Evolutionary conservation across 2,888 invertebrate species (phyloP).

Genomic region (Aricia artaxerxes): DNA sequence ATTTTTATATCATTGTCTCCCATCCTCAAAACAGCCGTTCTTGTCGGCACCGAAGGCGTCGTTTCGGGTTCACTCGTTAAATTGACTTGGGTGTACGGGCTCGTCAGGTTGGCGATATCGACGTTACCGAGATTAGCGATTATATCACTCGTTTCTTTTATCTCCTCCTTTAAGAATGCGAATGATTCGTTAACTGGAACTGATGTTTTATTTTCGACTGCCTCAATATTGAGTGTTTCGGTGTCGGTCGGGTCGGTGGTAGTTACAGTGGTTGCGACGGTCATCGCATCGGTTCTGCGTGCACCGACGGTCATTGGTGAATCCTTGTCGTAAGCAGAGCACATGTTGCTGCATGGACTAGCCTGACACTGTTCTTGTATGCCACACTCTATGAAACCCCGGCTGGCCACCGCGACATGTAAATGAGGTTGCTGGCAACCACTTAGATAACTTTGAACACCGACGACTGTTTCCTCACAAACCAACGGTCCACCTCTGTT

Average conservation of each 20-base stretch:
- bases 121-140: not conserved
- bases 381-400: slow-evolving; percentile 60
- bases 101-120: not conserved
- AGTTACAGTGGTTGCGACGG: slow-evolving; percentile 18
- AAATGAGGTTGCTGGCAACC: slow-evolving; percentile 64
- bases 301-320: slow-evolving; percentile 34
- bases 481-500: slow-evolving; percentile 70
- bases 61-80: not conserved
- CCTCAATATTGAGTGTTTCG: slow-evolving; percentile 31
- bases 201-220: slow-evolving; percentile 1
- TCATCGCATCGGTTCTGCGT: not conserved
- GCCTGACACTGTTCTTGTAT: slow-evolving; percentile 57
- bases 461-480: slow-evolving; percentile 60
- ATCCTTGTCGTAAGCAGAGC: slow-evolving; percentile 60
- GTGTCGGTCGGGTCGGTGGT: slow-evolving; percentile 22
- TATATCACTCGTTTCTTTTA: slow-evolving; percentile 9
- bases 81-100: not conserved
- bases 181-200: not conserved
- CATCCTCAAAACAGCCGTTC: not conserved
- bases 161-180: not conserved
- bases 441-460: slow-evolving; percentile 65
- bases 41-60: not conserved
- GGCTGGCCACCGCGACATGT: slow-evolving; percentile 64
- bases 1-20: not conserved
- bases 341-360: slow-evolving; percentile 54